Percentiles rank a stretch among this genome's conserved stretches.
Evolutionary conservation across 2,113 vertebrate species (phyloP).

Genomic region (Ochotona curzoniae): DNA sequence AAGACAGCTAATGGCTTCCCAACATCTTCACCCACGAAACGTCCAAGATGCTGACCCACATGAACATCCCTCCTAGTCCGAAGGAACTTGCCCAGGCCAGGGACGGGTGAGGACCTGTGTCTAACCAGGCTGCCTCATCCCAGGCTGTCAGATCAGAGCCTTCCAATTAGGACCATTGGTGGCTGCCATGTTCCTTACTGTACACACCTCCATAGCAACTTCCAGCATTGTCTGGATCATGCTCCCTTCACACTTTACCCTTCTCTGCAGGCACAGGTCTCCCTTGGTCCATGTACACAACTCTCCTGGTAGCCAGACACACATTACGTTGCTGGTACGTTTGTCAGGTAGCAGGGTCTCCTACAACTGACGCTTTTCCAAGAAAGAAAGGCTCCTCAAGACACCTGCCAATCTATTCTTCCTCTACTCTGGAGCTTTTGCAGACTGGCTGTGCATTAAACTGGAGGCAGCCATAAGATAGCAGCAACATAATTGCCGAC

Average conservation of each 20-base stretch:
- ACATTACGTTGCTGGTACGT: not conserved
- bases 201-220: not conserved
- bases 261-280: not conserved
- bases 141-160: not conserved
- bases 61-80: not conserved
- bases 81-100: not conserved
- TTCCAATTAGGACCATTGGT: not conserved
- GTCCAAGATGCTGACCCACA: not conserved
- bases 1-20: conserved; percentile 51
- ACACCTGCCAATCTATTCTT: not conserved
- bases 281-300: not conserved
- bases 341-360: not conserved
- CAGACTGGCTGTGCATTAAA: not conserved
- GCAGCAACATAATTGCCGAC: not conserved
- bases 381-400: not conserved
- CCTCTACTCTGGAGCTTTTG: not conserved
- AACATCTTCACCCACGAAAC: conserved; percentile 24
- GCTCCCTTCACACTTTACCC: not conserved
- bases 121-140: not conserved
- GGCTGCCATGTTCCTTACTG: not conserved
- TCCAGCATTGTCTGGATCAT: not conserved
- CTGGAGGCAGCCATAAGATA: not conserved
- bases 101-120: not conserved
- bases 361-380: not conserved
- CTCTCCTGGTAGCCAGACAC: not conserved